Base-by-base conservation (phyloP, 2,888 invertebrate species). In the Monochamus alternatus region DNA sequence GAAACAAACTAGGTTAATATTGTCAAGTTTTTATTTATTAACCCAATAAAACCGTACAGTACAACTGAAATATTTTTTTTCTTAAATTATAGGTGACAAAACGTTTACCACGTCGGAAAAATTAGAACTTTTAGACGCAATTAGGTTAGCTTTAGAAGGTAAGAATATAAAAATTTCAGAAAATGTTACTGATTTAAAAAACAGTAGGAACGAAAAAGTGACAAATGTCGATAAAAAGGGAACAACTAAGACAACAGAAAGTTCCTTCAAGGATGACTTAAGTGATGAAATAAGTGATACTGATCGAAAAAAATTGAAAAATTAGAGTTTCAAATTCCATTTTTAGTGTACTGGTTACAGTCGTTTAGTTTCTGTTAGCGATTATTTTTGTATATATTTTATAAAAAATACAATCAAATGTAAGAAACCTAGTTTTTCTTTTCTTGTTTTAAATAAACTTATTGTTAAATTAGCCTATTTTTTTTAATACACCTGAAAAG, bases 61-160 rank as follows among this genome's bases (percentile, higher is more conserved):
- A 8, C 30, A 32, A 32, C 52, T 52, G 66, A 22, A n/a, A 55
- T n/a, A 55, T 55, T 52, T 30, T 44, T 64, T 68, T 73, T 14
- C 12, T 52, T 69, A 55, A 55, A 75, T 89, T 89, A 79, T 90
- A 94, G 94, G 94, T 88, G 92, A 91, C 82, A 94, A 93, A 89
- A 87, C 91, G 81, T 91, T 92, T 79, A 90, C 92, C 84, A 88
- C 90, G 47, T 93, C 81, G 66, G 84, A 92, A 81, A 91, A 92
- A 7, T 89, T 91, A 63, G 89, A 92, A 76, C 84, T 93, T 81
- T 90, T 94, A 81, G 91, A 93, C 78, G 91, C 92, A 5, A 91
- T 94, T 77, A 91, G 91, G 82, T 90, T 91, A 85, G 93, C 92
- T 30, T 87, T 94, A 75, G 90, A 88, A 83, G 90, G 91, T 81